phyloP scores from a whole-genome alignment of 2,113 vertebrate species.

The Merops nubicus region DNA sequence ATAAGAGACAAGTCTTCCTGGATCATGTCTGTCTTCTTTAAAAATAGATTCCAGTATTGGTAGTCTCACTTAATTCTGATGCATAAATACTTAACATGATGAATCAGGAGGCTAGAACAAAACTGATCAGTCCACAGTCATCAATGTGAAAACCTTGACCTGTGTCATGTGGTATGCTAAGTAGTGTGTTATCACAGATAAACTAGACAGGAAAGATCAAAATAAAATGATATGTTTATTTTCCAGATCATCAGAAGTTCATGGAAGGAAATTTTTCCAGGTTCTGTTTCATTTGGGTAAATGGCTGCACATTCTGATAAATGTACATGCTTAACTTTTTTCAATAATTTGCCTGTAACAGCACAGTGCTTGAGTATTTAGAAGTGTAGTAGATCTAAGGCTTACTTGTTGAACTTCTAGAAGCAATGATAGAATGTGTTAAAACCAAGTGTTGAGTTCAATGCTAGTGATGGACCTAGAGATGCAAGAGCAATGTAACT shows the following conservation, averaged over 20 bases:
- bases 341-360: not conserved
- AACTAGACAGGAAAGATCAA: not conserved
- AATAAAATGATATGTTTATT: not conserved
- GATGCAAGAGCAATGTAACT: not conserved
- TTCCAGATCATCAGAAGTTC: not conserved
- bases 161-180: not conserved
- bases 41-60: not conserved
- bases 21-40: not conserved
- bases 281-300: not conserved
- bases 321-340: not conserved
- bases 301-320: not conserved
- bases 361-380: not conserved
- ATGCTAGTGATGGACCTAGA: not conserved
- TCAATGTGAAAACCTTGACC: not conserved
- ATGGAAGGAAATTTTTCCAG: not conserved
- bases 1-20: not conserved
- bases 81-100: not conserved
- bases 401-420: not conserved
- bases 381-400: not conserved
- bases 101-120: not conserved
- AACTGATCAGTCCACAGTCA: not conserved
- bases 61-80: not conserved
- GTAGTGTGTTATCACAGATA: not conserved
- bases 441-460: not conserved
- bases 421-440: not conserved